Percentiles rank a stretch among this genome's conserved stretches.
Conservation (phyloP, 2,113 vertebrate species). For the Australoheros scitulus region DNA sequence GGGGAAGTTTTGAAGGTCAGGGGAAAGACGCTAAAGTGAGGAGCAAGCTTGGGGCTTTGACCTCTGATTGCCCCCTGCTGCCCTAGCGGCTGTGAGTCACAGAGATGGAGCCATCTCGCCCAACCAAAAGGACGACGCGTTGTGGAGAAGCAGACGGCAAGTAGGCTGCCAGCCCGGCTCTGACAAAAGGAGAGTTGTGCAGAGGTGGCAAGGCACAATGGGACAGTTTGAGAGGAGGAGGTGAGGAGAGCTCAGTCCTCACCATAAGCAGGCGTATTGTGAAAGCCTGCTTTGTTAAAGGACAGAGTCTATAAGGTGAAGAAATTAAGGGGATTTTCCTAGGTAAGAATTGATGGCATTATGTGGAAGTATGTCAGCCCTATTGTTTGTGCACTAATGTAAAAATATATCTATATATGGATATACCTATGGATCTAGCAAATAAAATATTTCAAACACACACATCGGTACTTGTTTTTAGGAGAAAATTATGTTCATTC, state of each 20-base stretch:
- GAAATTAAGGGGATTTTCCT: conserved; percentile 51
- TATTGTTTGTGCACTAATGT: neutral
- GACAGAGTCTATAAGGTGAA: conserved; percentile 13
- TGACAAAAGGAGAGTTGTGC: conserved; percentile 72
- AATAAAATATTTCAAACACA: neutral
- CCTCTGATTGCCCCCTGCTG: conserved; percentile 64
- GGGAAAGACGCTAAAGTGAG: conserved; percentile 53
- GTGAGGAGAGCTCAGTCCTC: conserved; percentile 50
- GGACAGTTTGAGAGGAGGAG: conserved; percentile 69
- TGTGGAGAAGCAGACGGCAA: conserved; percentile 47
- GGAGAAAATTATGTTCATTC: neutral
- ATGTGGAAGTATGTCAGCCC: neutral
- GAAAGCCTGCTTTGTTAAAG: conserved; percentile 56
- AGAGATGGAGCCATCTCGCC: conserved; percentile 31
- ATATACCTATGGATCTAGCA: neutral
- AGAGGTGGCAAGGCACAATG: conserved; percentile 73
- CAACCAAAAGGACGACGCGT: conserved; percentile 29
- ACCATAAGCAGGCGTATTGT: conserved; percentile 59
- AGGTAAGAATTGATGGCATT: neutral
- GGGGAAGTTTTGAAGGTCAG: conserved; percentile 69
- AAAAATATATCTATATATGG: neutral
- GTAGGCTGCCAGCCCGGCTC: conserved; percentile 42
- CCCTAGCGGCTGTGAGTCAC: conserved; percentile 73
- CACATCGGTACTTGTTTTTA: neutral
- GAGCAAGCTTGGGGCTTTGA: conserved; percentile 59